phyloP scores from a whole-genome alignment of 2,888 invertebrate species.

The Sminthurinus aureus region DNA sequence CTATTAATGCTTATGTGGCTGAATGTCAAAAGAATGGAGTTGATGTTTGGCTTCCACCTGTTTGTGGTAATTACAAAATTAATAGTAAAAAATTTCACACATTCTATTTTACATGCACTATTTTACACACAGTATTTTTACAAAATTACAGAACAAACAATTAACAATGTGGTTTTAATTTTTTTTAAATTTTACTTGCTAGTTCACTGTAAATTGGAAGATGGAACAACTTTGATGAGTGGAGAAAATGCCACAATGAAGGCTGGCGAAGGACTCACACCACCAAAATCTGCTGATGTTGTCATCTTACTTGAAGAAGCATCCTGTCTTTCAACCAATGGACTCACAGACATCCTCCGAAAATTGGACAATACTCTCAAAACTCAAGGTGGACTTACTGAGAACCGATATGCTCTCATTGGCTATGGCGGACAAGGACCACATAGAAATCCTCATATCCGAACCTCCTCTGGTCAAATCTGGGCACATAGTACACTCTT shows the following conservation, averaged over 20 bases:
- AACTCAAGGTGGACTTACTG: conserved; percentile 60
- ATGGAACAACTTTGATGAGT: conserved; percentile 60
- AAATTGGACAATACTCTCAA: conserved; percentile 52
- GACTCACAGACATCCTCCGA: conserved; percentile 47
- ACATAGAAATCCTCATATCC: conserved; percentile 62
- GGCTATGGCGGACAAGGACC: conserved; percentile 64
- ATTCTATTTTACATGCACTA: no score
- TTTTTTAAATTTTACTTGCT: conserved; percentile 4
- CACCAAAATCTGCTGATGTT: conserved; percentile 64
- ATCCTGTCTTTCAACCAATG: conserved; percentile 61
- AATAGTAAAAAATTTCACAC: background rate
- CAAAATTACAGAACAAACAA: background rate
- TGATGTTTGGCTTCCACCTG: conserved; percentile 63
- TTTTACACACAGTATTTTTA: background rate
- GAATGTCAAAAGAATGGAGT: conserved; percentile 64
- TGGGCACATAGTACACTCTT: conserved; percentile 60
- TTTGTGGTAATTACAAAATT: conserved; percentile 63
- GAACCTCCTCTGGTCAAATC: conserved; percentile 62
- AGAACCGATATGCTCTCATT: conserved; percentile 64
- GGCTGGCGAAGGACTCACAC: conserved; percentile 47
- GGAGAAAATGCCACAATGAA: conserved; percentile 61
- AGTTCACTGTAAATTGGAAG: conserved; percentile 62
- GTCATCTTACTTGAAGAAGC: conserved; percentile 66
- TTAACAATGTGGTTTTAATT: background rate
- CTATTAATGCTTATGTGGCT: conserved; percentile 64